Conservation (phyloP, 1,140 invertebrate genomes). For the Cylas formicarius region DNA sequence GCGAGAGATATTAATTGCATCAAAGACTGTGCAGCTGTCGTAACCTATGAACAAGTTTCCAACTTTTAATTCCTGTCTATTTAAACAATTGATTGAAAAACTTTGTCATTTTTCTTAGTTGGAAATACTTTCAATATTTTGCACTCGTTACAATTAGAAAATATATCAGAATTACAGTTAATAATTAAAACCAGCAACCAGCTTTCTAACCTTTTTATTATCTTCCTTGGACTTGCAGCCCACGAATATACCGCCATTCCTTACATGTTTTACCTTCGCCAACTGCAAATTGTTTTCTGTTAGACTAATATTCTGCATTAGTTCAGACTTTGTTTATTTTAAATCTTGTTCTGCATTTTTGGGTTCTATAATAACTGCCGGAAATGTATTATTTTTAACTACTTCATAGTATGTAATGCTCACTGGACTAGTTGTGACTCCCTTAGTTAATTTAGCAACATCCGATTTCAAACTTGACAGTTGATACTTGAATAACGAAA, state of each 20-base stretch:
- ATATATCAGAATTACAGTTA: slow-evolving; percentile 7
- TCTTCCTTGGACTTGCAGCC: slow-evolving; percentile 7
- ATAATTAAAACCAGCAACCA: background rate
- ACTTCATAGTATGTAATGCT: too few relatives aligned
- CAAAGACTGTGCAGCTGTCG: background rate
- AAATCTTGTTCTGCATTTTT: slow-evolving; percentile 2
- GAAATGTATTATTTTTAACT: slow-evolving; percentile 5
- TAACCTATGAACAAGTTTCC: slow-evolving; percentile 1
- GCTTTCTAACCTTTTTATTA: slow-evolving; percentile 1
- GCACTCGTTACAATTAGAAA: background rate
- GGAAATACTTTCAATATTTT: slow-evolving; percentile 1
- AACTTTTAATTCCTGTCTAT: background rate
- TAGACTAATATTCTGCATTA: slow-evolving; percentile 3
- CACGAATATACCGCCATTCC: background rate
- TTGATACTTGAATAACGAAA: background rate
- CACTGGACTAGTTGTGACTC: slow-evolving; percentile 1
- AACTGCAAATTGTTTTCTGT: too few relatives aligned
- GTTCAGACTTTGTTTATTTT: slow-evolving; percentile 2
- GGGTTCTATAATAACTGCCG: slow-evolving; percentile 1
- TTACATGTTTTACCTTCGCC: slow-evolving; percentile 1
- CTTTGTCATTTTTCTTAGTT: slow-evolving; percentile 6
- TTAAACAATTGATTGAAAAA: too few relatives aligned
- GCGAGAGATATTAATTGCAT: background rate
- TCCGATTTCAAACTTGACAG: background rate
- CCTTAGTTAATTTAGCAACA: slow-evolving; percentile 2